These are phyloP conservation scores for Semnornis frantzii DNA, from an alignment of 2,113 vertebrate genomes.

Conservation along the genomic window DNA sequence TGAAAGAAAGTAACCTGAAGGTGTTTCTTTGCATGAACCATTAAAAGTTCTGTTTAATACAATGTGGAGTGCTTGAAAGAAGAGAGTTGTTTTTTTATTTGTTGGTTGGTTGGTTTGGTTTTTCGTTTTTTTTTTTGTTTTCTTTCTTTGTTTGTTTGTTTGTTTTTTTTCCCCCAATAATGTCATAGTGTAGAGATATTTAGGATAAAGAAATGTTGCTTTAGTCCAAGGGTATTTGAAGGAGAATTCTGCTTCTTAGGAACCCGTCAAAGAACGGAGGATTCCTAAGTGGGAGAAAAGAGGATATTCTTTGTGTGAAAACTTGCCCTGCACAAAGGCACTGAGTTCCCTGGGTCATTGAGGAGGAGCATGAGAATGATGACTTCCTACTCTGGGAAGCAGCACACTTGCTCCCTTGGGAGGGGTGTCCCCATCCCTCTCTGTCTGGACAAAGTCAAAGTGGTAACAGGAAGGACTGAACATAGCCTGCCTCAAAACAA, in stretches of 20 bases:
- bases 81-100: neutral
- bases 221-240: neutral
- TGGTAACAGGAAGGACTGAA: neutral
- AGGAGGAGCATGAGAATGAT: neutral
- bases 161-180: too few relatives aligned
- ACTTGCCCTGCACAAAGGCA: neutral
- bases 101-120: too few relatives aligned
- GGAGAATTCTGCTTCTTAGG: neutral
- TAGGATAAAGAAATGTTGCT: neutral
- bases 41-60: neutral
- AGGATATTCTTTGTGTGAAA: neutral
- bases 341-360: accelerated
- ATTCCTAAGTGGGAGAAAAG: neutral
- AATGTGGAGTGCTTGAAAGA: neutral
- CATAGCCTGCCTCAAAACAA: neutral
- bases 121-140: too few relatives aligned
- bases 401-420: neutral
- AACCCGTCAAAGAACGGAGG: neutral
- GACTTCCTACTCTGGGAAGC: neutral
- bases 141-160: neutral
- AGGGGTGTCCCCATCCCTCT: neutral
- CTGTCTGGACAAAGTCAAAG: neutral
- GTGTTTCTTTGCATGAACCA: neutral
- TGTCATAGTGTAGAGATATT: neutral
- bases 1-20: neutral